Conservation (phyloP, 2,888 invertebrate species). For the Gortyna flavago region DNA sequence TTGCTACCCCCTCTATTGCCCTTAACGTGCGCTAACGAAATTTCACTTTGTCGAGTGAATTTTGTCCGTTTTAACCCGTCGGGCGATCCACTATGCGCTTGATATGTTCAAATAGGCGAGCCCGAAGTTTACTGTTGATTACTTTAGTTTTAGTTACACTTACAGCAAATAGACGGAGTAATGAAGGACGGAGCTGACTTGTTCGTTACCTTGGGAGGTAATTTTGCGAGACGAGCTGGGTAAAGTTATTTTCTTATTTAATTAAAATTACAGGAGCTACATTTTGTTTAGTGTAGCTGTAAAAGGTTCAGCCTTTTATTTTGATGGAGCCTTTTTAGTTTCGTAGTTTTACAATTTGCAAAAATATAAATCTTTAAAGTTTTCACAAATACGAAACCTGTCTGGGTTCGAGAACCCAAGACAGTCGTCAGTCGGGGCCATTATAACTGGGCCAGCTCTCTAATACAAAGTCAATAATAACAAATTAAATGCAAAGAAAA, state of each 20-base stretch:
- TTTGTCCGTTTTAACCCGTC: slow-evolving; percentile 72
- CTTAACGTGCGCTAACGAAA: slow-evolving; percentile 86
- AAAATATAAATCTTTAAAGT: neutral
- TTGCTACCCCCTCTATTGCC: slow-evolving; percentile 70
- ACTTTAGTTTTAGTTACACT: slow-evolving; percentile 69
- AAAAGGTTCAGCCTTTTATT: slow-evolving; percentile 4
- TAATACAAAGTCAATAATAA: neutral
- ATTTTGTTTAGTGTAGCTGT: slow-evolving; percentile 33
- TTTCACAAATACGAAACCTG: neutral
- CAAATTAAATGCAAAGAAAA: slow-evolving; percentile 24
- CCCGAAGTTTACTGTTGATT: slow-evolving; percentile 72
- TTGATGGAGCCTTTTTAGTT: neutral
- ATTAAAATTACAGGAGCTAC: slow-evolving; percentile 44
- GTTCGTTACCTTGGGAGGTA: slow-evolving; percentile 48
- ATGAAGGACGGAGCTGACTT: slow-evolving; percentile 36
- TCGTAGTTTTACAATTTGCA: slow-evolving; percentile 8
- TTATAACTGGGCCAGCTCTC: neutral
- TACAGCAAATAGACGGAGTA: slow-evolving; percentile 66
- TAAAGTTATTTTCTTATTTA: slow-evolving; percentile 46
- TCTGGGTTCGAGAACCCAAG: neutral
- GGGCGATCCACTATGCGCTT: slow-evolving; percentile 68
- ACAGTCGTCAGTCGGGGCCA: neutral
- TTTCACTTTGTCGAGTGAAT: slow-evolving; percentile 78
- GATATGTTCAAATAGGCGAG: slow-evolving; percentile 76
- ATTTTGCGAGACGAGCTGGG: slow-evolving; percentile 30